Evolutionary conservation across 1,140 invertebrate species (phyloP).

Genomic region (Eciton burchellii): DNA sequence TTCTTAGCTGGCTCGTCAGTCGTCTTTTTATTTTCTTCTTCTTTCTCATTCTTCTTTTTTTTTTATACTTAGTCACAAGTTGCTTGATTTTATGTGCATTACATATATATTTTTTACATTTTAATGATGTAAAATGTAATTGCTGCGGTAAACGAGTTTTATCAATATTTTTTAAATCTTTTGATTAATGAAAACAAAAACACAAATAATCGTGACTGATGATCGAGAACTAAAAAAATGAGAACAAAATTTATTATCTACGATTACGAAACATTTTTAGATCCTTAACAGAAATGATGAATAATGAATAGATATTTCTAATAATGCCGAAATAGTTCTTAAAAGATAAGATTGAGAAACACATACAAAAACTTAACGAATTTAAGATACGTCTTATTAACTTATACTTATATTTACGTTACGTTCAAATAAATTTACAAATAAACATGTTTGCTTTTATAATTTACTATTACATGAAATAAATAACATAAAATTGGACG

Average conservation of each 20-base stretch:
- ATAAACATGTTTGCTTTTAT: too few species aligned
- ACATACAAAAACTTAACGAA: background rate
- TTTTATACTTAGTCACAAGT: background rate
- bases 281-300: constrained; percentile 2
- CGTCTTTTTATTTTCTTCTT: background rate
- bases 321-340: background rate
- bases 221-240: too few species aligned
- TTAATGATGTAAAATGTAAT: background rate
- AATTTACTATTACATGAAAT: too few species aligned
- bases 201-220: background rate
- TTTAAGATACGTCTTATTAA: too few species aligned
- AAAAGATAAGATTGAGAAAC: background rate
- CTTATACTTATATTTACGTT: too few species aligned
- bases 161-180: background rate
- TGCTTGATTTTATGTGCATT: constrained; percentile 31
- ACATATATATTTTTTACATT: background rate
- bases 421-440: too few species aligned
- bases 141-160: background rate
- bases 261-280: too few species aligned
- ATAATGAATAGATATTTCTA: background rate
- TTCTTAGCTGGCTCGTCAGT: too few species aligned
- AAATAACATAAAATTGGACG: too few species aligned
- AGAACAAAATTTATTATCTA: too few species aligned
- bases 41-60: background rate
- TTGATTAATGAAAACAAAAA: background rate